Conservation (phyloP, 1,140 invertebrate genomes). For the Anagrus nilaparvatae region DNA sequence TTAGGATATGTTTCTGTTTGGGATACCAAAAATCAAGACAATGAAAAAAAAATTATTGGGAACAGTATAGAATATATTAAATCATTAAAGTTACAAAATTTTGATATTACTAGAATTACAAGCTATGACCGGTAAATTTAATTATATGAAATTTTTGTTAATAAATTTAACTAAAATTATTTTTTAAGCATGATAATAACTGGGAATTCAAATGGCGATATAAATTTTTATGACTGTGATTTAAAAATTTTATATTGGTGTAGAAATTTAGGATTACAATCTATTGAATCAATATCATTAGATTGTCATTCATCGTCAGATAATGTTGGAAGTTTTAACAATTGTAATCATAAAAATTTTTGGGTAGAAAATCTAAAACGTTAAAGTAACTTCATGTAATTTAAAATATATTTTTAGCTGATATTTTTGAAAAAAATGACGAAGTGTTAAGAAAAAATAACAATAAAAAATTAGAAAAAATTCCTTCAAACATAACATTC, state of each 20-base stretch:
- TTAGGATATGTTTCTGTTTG: constrained; percentile 24
- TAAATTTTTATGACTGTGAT: constrained; percentile 46
- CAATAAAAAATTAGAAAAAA: constrained; percentile 3
- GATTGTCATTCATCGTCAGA: constrained; percentile 26
- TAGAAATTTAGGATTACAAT: constrained; percentile 36
- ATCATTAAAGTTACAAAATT: constrained; percentile 19
- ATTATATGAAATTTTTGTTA: neutral
- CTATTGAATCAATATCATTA: constrained; percentile 42
- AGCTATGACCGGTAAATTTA: constrained; percentile 19
- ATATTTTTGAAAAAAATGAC: neutral
- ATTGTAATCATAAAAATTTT: neutral
- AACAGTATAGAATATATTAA: constrained; percentile 20
- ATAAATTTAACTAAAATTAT: constrained; percentile 3
- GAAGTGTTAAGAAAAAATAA: neutral
- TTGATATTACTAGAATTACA: constrained; percentile 19
- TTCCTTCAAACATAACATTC: constrained; percentile 9
- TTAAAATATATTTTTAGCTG: no score
- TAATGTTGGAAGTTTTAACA: constrained; percentile 1
- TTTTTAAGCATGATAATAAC: constrained; percentile 38
- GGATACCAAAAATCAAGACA: constrained; percentile 1
- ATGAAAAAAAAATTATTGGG: constrained; percentile 11
- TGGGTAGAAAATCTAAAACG: neutral
- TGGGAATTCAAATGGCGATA: constrained; percentile 40
- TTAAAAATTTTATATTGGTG: constrained; percentile 46
- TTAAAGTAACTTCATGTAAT: neutral